A percentile compares a stretch with the other conserved stretches of the same genome.
Evolutionary conservation across 1,140 invertebrate genomes (phyloP).

Genomic region (Zaprionus ornatus): DNA sequence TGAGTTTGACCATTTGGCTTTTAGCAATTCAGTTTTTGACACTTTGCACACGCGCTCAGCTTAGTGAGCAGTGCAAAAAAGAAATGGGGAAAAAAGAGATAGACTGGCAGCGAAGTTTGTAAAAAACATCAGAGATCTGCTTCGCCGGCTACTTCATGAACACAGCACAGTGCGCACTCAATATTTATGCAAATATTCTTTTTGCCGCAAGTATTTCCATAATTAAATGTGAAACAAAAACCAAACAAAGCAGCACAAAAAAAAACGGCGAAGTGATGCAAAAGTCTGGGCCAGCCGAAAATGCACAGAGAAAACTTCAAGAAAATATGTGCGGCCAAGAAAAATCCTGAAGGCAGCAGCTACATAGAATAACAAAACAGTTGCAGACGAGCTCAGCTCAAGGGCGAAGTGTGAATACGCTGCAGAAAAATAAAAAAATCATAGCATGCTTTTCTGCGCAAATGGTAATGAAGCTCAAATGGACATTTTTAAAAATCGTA

Average conservation of each 20-base stretch:
- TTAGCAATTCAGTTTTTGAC: conserved; percentile 46
- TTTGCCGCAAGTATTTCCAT: conserved; percentile 65
- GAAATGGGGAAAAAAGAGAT: not conserved
- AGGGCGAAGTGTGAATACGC: conserved; percentile 20
- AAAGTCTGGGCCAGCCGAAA: conserved; percentile 46
- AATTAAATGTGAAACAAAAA: conserved; percentile 68
- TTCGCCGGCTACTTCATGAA: conserved; percentile 44
- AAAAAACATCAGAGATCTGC: not conserved
- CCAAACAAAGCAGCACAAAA: conserved; percentile 11
- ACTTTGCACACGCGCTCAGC: conserved; percentile 22
- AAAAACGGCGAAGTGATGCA: conserved; percentile 33
- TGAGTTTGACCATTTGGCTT: conserved; percentile 44
- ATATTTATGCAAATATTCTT: conserved; percentile 71
- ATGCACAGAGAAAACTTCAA: conserved; percentile 41
- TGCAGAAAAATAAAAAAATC: not conserved
- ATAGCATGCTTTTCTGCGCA: no score
- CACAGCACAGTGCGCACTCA: conserved; percentile 47
- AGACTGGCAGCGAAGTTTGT: conserved; percentile 3
- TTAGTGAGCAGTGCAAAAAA: not conserved
- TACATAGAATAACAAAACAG: conserved; percentile 27
- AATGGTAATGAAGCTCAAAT: no score
- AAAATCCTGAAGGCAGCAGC: conserved; percentile 43
- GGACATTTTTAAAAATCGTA: no score
- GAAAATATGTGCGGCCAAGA: conserved; percentile 63
- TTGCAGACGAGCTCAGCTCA: not conserved